Evolutionary conservation across 2,888 invertebrate species (phyloP), one percentile per base, ranked within the genome.

Genomic region (Schizaphis graminum): DNA sequence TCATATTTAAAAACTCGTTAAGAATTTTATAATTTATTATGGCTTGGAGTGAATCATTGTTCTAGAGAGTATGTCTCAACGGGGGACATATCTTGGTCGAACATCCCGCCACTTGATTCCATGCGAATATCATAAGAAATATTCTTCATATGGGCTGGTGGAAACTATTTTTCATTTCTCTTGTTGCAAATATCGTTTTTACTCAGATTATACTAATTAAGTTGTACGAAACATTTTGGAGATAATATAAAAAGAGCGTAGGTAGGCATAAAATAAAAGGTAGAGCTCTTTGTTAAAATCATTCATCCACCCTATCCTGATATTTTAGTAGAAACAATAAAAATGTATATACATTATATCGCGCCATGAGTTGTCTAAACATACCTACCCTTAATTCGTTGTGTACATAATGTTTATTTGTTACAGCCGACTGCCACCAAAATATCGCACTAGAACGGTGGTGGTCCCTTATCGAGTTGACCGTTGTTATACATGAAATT

Each of bases 21-120:
- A 61, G n/a, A 67, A n/a, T 67, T 13, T 67, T 67, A 67, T 67
- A 90, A 90, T 90, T 90, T 90, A 90, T 90, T n/a, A 16, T 56
- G 47, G 35, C 67, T 67, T 47, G 1, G 28, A 90, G 67, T 67
- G 90, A 61, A 90, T n/a, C 7, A 47, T 47, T 67, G 28, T 67
- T 67, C 11, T 35, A 90, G 13, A n/a, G 24, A 90, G 61, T 90
- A 61, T 11, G n/a, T 67, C 90, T 90, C 90, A 11, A 47, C 47
- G 89, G 90, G 41, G n/a, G 90, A n/a, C 47, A 10, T 44, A 11
- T 89, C 41, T 56, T 56, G 13, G 13, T 61, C 47, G 47, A 16
- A 67, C 61, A 28, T 47, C 24, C 89, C 44, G n/a, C 56, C 87
- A n/a, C 49, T 88, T 35, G 35, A 11, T 56, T 61, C 56, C 41